These are phyloP conservation scores for Engystomops pustulosus DNA, from an alignment of 2,113 vertebrate species.

Conservation along the genomic window DNA sequence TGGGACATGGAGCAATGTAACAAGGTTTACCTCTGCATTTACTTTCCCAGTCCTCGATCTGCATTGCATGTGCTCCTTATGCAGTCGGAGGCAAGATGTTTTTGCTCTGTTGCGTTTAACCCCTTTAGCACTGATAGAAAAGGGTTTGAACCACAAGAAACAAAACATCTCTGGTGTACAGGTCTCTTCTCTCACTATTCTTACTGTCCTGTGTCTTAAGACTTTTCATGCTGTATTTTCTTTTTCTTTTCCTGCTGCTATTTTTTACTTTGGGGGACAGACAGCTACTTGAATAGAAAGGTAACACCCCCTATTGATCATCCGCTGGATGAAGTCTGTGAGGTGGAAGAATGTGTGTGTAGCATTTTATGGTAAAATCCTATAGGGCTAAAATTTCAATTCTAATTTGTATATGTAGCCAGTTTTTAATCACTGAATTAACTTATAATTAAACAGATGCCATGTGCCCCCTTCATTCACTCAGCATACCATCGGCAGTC, in stretches of 20 bases:
- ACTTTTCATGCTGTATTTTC: conserved; percentile 36
- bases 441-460: background rate
- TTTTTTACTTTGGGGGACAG: conserved; percentile 26
- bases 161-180: conserved; percentile 4
- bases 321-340: background rate
- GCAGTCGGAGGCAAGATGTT: conserved; percentile 45
- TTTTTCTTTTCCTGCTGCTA: conserved; percentile 46
- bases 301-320: conserved; percentile 30
- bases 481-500: background rate
- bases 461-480: background rate
- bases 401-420: background rate
- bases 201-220: conserved; percentile 25
- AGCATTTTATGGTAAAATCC: background rate
- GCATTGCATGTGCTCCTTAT: conserved; percentile 48
- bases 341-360: background rate
- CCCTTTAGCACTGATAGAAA: conserved; percentile 20
- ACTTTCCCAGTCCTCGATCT: background rate
- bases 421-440: background rate
- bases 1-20: conserved; percentile 22
- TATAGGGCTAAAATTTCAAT: background rate
- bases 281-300: conserved; percentile 40
- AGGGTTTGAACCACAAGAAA: conserved; percentile 13
- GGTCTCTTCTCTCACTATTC: conserved; percentile 18
- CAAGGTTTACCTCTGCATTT: conserved; percentile 42
- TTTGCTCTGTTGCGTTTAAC: conserved; percentile 32